phyloP scores from a whole-genome alignment of 2,888 invertebrate species.

The Meta bourneti region DNA sequence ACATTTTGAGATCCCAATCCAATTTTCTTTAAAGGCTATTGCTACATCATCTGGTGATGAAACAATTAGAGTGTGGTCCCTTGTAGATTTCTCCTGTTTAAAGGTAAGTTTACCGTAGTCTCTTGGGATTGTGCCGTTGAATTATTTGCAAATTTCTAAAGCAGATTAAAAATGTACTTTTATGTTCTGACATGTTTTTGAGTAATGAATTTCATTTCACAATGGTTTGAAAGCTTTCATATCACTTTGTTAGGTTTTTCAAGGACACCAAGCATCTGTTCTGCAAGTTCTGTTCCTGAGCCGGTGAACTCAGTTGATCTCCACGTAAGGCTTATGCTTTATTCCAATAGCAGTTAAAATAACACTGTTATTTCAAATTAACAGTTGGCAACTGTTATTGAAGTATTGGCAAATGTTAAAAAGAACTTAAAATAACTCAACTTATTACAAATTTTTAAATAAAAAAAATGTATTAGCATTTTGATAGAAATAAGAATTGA shows the following conservation, averaged over 20 bases:
- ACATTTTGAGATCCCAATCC: not conserved
- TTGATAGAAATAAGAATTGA: too few relatives aligned
- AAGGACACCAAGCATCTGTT: conserved; percentile 94
- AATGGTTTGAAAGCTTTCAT: not conserved
- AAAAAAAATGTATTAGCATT: too few relatives aligned
- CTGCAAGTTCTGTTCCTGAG: conserved; percentile 90
- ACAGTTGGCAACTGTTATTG: too few relatives aligned
- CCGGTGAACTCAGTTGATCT: conserved; percentile 91
- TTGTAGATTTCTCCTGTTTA: conserved; percentile 90
- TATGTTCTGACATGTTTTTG: not conserved
- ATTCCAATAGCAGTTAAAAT: too few relatives aligned
- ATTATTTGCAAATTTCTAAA: not conserved
- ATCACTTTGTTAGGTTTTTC: conserved; percentile 86
- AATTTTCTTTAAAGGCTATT: conserved; percentile 82
- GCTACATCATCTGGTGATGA: conserved; percentile 94
- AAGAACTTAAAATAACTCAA: too few relatives aligned
- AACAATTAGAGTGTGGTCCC: conserved; percentile 93
- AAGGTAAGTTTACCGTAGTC: conserved; percentile 83
- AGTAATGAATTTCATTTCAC: not conserved
- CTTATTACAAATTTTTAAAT: too few relatives aligned
- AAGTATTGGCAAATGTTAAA: too few relatives aligned
- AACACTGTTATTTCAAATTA: too few relatives aligned
- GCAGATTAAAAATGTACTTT: not conserved
- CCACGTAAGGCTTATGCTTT: conserved; percentile 80
- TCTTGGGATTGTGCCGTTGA: not conserved